phyloP scores from a whole-genome alignment of 2,113 vertebrate species.

The Phyllopteryx taeniolatus region DNA sequence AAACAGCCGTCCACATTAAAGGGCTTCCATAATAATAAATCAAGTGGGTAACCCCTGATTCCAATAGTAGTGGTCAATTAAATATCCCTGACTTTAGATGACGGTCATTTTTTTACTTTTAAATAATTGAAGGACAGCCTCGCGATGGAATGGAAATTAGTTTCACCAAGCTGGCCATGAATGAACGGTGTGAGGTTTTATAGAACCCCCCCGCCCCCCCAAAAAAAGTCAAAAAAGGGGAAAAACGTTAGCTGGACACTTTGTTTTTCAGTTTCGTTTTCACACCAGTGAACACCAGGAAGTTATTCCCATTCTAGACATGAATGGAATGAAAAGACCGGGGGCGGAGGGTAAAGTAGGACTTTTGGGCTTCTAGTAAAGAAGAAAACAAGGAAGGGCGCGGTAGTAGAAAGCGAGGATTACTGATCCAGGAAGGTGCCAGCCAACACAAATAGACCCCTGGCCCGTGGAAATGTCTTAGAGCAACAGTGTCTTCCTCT shows the following conservation, averaged over 20 bases:
- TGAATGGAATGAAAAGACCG: background rate
- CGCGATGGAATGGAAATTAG: slow-evolving; percentile 55
- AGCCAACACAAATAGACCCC: slow-evolving; percentile 65
- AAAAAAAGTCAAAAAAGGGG: background rate
- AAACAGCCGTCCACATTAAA: slow-evolving; percentile 73
- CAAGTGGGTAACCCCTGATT: slow-evolving; percentile 48
- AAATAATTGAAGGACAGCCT: slow-evolving; percentile 67
- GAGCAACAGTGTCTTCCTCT: slow-evolving; percentile 35
- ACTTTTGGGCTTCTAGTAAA: slow-evolving; percentile 1
- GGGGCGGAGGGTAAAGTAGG: background rate
- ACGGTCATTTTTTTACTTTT: slow-evolving; percentile 45
- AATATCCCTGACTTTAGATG: slow-evolving; percentile 67
- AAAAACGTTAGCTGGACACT: background rate
- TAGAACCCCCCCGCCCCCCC: background rate
- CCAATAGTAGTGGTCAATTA: slow-evolving; percentile 60
- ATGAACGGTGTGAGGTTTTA: slow-evolving; percentile 56
- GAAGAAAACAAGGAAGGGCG: slow-evolving; percentile 5
- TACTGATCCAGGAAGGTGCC: slow-evolving; percentile 68
- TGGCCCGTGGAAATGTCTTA: slow-evolving; percentile 50
- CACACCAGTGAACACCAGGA: background rate
- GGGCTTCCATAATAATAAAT: slow-evolving; percentile 64
- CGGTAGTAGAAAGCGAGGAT: slow-evolving; percentile 64
- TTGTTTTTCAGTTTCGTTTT: background rate
- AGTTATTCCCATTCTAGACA: background rate
- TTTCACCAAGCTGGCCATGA: slow-evolving; percentile 39